These are phyloP conservation scores for Dinomys branickii DNA, from an alignment of 2,113 vertebrate species.

Conservation along the genomic window DNA sequence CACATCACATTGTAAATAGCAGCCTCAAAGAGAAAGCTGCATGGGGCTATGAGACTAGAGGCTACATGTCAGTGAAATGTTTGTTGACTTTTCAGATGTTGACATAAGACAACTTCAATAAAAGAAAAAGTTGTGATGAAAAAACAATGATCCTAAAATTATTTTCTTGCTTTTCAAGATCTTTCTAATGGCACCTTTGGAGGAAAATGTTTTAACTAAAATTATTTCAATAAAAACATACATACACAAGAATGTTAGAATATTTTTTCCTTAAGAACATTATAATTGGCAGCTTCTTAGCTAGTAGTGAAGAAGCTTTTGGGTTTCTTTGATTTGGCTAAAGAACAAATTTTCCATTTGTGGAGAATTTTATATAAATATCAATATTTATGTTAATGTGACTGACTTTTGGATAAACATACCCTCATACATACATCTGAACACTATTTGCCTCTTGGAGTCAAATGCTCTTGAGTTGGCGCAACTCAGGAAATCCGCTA, in stretches of 20 bases:
- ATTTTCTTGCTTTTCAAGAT: not conserved
- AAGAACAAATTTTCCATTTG: not conserved
- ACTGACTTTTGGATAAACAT: not conserved
- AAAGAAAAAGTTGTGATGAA: not conserved
- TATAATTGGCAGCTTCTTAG: not conserved
- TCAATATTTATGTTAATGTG: not conserved
- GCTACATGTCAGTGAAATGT: not conserved
- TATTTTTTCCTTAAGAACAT: not conserved
- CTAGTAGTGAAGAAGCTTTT: not conserved
- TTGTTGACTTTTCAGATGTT: not conserved
- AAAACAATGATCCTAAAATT: not conserved
- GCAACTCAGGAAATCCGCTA: not conserved
- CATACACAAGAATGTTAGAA: not conserved
- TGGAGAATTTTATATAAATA: not conserved
- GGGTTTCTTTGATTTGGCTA: not conserved
- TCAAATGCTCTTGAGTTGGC: not conserved
- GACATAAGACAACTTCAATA: not conserved
- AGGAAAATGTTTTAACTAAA: not conserved
- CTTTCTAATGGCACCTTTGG: not conserved
- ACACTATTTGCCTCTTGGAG: not conserved
- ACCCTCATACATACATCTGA: not conserved
- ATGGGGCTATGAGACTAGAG: not conserved
- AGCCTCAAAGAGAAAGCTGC: not conserved
- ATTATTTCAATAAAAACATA: slow-evolving; percentile 18
- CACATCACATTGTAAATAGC: not conserved